phyloP scores from a whole-genome alignment of 2,113 vertebrate genomes.

The Haplochromis vanheusdeni region DNA sequence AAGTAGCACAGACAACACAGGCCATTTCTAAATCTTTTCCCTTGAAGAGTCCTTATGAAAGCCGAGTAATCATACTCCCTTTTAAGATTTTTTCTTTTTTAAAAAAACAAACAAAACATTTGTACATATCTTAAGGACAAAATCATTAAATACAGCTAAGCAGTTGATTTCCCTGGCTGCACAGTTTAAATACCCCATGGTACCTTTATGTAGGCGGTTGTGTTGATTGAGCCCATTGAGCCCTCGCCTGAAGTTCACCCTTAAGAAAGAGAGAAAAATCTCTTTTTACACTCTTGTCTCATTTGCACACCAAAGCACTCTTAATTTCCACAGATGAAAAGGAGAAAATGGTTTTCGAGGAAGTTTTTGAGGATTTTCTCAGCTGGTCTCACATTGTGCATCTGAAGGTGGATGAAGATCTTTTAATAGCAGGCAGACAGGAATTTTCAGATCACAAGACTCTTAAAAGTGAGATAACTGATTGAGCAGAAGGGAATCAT shows the following conservation, averaged over 20 bases:
- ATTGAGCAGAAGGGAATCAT: neutral
- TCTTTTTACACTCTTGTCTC: neutral
- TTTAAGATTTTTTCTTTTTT: neutral
- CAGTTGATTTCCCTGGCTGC: neutral
- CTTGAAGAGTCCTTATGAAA: neutral
- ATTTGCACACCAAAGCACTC: neutral
- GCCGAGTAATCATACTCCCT: neutral
- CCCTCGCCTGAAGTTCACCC: neutral
- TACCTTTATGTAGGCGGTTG: neutral
- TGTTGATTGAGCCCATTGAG: neutral
- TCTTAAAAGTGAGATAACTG: neutral
- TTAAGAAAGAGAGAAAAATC: neutral
- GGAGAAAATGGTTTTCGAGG: neutral
- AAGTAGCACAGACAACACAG: neutral
- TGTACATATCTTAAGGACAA: conserved; percentile 4
- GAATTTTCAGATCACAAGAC: neutral
- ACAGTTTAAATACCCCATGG: neutral
- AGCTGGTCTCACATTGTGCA: neutral
- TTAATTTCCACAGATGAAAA: neutral
- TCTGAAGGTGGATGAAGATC: neutral
- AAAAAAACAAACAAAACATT: too few relatives aligned
- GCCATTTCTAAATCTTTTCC: neutral
- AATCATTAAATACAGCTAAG: neutral
- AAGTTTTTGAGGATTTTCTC: neutral
- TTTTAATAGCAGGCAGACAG: neutral